Percentiles rank a stretch among this genome's conserved stretches.
Conservation (phyloP, 2,888 invertebrate species). For the Physocephala rufipes region DNA sequence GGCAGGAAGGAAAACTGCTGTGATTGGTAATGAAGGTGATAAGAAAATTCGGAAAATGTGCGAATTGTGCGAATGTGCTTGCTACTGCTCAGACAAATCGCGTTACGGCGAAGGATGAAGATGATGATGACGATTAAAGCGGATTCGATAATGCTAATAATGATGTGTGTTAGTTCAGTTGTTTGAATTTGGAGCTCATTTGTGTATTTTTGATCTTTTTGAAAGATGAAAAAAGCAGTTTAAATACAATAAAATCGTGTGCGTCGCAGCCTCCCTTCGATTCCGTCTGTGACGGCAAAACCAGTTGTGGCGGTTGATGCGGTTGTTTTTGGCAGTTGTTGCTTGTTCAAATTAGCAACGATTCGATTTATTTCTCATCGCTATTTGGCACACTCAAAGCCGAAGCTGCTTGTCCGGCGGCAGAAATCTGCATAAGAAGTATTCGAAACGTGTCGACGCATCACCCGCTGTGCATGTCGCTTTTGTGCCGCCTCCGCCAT, state of each 20-base stretch:
- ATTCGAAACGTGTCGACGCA: constrained; percentile 9
- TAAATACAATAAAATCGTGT: neutral
- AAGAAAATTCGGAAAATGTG: no score
- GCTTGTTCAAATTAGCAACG: constrained; percentile 56
- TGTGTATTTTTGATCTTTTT: neutral
- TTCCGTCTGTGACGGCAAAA: neutral
- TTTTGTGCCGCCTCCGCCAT: neutral
- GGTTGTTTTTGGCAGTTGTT: constrained; percentile 23
- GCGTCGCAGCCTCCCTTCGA: neutral
- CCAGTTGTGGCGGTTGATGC: neutral
- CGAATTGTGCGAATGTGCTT: constrained; percentile 50
- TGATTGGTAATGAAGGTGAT: no score
- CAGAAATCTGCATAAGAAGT: constrained; percentile 27
- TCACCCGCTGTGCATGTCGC: constrained; percentile 42
- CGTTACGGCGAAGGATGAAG: constrained; percentile 44
- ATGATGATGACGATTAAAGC: constrained; percentile 26
- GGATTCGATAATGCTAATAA: no score
- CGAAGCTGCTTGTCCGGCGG: neutral
- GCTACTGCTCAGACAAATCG: constrained; percentile 61
- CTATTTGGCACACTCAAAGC: constrained; percentile 3
- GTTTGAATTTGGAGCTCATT: neutral
- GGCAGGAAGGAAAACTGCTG: neutral
- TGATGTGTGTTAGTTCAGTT: neutral
- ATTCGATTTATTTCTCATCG: constrained; percentile 46
- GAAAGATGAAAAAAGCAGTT: neutral